Evolutionary conservation across 2,888 invertebrate genomes (phyloP), one percentile per base, ranked within the genome.

Genomic region (Caenorhabditis sp.): DNA sequence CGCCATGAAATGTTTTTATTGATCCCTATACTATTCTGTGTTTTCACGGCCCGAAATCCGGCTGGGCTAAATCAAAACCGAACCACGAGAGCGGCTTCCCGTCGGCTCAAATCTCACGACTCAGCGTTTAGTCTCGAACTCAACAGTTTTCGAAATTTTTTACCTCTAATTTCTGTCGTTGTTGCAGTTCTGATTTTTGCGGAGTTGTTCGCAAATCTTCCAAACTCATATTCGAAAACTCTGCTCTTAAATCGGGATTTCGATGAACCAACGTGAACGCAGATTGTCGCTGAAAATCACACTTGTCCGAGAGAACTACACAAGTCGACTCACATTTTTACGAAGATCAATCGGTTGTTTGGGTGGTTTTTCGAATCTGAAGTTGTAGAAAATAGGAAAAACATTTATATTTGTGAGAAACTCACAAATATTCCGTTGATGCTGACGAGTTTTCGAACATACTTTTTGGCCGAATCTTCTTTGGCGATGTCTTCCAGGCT

Each of bases 401-500:
- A n/a, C n/a, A n/a, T n/a, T n/a, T n/a, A n/a, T n/a, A n/a, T n/a
- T n/a, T n/a, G n/a, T n/a, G n/a, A n/a, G n/a, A n/a, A 68, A 58
- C 69, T 70, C 19, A 70, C 66, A 67, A 43, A 43, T 64, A 71
- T 36, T 71, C 71, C 19, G 31, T 58, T 19, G 43, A 43, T 43
- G 14, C 43, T 10, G 14, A 17, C 14, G 14, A 43, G 14, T 43
- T 43, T 14, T 71, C 71, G 36, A 71, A 71, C 71, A 71, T 71
- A 19, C 66, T 67, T 36, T 71, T 71, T 53, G 71, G 71, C 31
- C 71, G 66, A 50, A 64, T 50, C 19, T 63, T 54, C 21, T 71
- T 62, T n/a, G 71, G 71, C 14, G 71, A 66, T 27, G 66, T 71
- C 43, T 67, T 66, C 64, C 64, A 71, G 6, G 63, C 66, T 51